phyloP scores from a whole-genome alignment of 2,113 vertebrate species.

The Neopipo cinnamomea region DNA sequence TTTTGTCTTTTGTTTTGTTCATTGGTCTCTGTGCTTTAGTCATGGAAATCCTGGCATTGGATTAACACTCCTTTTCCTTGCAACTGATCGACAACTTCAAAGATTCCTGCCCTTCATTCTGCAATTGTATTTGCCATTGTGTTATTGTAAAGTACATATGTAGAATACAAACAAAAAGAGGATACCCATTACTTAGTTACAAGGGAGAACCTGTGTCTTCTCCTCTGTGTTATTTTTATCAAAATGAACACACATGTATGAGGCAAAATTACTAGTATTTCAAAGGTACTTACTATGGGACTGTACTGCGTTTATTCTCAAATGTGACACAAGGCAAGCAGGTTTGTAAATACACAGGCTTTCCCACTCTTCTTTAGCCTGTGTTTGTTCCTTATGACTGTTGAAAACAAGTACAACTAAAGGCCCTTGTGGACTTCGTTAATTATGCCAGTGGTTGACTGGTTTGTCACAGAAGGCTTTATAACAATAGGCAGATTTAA shows the following conservation, averaged over 20 bases:
- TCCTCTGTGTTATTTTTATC: neutral
- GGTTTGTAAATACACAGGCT: neutral
- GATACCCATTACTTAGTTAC: neutral
- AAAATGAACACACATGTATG: neutral
- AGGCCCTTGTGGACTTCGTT: neutral
- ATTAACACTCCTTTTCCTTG: neutral
- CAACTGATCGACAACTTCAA: neutral
- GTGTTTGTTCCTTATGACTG: neutral
- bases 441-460: neutral
- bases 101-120: neutral
- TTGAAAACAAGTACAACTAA: neutral
- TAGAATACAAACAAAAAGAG: neutral
- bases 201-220: neutral
- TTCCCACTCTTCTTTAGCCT: neutral
- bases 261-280: neutral
- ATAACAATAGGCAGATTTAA: slow-evolving; percentile 21
- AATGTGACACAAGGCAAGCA: neutral
- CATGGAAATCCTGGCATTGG: neutral
- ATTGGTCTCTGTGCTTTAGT: neutral
- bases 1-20: neutral
- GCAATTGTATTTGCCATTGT: neutral
- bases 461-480: neutral
- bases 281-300: neutral
- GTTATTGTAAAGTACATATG: neutral
- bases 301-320: neutral